A percentile compares a stretch with the other conserved stretches of the same genome.
phyloP scores from a whole-genome alignment of 2,797 vertebrate species.

The Spinibarbus caldwelli region DNA sequence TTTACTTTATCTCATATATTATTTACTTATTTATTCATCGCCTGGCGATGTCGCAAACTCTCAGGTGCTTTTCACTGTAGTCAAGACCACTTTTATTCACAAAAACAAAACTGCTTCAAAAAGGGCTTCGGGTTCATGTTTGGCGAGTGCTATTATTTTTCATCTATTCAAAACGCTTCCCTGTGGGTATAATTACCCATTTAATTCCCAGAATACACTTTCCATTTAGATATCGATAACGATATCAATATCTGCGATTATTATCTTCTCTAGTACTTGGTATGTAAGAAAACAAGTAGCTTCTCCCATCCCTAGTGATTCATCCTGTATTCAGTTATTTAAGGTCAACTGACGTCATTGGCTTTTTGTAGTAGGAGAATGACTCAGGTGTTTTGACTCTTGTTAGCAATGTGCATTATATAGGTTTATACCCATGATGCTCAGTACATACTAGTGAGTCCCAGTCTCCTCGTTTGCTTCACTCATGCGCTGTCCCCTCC shows the following conservation, averaged over 20 bases:
- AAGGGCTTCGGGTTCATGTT: not conserved
- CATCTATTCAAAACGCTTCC: too few relatives aligned
- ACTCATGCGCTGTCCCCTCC: constrained; percentile 8
- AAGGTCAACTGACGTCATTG: not conserved
- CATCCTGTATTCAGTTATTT: not conserved
- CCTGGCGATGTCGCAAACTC: not conserved
- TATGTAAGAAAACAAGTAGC: not conserved
- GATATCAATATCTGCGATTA: not conserved
- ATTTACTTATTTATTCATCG: not conserved
- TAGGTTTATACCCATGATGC: not conserved
- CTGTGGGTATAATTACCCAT: not conserved
- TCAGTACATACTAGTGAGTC: constrained; percentile 1
- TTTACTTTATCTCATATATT: not conserved
- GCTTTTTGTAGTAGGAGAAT: not conserved
- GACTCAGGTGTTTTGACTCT: constrained; percentile 17
- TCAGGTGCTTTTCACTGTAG: not conserved
- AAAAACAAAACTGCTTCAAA: not conserved
- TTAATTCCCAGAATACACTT: constrained; percentile 10
- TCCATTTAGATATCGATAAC: not conserved
- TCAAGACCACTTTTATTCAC: not conserved
- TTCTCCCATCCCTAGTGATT: not conserved
- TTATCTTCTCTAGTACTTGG: not conserved
- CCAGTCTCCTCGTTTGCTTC: constrained; percentile 8
- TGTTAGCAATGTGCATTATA: constrained; percentile 5
- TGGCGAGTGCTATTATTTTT: not conserved